Evolutionary conservation across 2,113 vertebrate species (phyloP).

Genomic region (Zingel zingel): DNA sequence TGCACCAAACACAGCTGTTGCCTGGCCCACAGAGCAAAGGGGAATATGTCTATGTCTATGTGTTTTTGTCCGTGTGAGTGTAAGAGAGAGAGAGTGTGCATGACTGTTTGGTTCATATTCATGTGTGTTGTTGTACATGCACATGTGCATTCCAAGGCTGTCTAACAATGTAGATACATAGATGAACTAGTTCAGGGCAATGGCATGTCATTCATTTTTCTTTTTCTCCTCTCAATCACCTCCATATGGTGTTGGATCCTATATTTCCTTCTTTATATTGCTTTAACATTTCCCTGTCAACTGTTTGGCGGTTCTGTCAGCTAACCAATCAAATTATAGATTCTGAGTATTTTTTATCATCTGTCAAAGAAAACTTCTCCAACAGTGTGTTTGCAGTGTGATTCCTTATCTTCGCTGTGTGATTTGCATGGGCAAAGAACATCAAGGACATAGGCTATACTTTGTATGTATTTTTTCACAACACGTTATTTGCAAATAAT

Average conservation of each 20-base stretch:
- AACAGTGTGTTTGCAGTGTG: constrained; percentile 22
- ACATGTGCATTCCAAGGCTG: constrained; percentile 19
- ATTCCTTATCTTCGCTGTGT: constrained; percentile 7
- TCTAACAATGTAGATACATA: constrained; percentile 1
- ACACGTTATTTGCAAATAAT: background rate
- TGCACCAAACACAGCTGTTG: constrained; percentile 76
- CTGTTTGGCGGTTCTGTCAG: constrained; percentile 35
- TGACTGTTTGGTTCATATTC: constrained; percentile 4
- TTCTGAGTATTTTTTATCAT: constrained; percentile 22
- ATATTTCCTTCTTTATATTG: constrained; percentile 19
- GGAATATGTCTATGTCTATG: constrained; percentile 39
- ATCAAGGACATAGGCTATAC: background rate
- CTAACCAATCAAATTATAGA: constrained; percentile 45
- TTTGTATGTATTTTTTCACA: background rate
- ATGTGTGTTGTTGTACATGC: background rate
- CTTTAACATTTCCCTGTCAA: constrained; percentile 43
- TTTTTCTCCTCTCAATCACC: constrained; percentile 35
- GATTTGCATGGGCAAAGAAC: background rate
- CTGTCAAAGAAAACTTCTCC: constrained; percentile 44
- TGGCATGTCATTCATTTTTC: background rate
- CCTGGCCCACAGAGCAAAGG: constrained; percentile 80
- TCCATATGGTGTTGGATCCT: constrained; percentile 21
- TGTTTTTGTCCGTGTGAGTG: constrained; percentile 15
- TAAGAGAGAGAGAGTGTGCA: constrained; percentile 21
- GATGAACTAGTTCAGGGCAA: background rate